phyloP scores from a whole-genome alignment of 2,888 invertebrate genomes.

The Chouioia cunea region DNA sequence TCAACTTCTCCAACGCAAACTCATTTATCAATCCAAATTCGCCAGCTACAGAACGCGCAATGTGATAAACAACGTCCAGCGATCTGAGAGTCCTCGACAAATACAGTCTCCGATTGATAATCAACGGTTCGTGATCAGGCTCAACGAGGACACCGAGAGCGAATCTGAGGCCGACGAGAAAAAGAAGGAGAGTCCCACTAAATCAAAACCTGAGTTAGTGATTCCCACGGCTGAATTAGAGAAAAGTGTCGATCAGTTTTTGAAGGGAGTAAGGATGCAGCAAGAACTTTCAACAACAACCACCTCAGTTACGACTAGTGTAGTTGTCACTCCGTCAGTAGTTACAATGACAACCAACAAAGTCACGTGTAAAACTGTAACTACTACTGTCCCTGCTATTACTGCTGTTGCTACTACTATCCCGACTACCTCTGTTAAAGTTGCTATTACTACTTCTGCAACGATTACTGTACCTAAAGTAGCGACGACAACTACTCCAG shows the following conservation, averaged over 20 bases:
- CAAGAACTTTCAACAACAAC: conserved; percentile 53
- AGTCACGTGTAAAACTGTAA: background rate
- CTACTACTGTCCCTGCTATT: background rate
- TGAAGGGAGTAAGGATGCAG: conserved; percentile 61
- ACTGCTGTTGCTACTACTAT: background rate
- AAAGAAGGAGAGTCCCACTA: conserved; percentile 19
- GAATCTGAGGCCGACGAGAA: conserved; percentile 55
- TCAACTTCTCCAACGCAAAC: conserved; percentile 55
- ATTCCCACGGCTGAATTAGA: conserved; percentile 63
- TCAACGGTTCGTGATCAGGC: conserved; percentile 60
- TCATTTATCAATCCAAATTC: conserved; percentile 12
- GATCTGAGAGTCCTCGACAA: conserved; percentile 26
- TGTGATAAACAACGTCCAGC: conserved; percentile 23
- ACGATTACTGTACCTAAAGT: background rate
- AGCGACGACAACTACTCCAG: background rate
- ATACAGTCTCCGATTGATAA: conserved; percentile 2
- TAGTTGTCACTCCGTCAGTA: background rate
- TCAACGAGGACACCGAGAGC: conserved; percentile 62
- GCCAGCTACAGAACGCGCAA: conserved; percentile 39
- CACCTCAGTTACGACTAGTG: background rate
- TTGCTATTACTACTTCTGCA: background rate
- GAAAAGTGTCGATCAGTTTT: conserved; percentile 63
- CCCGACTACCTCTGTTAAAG: background rate
- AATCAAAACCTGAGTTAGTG: conserved; percentile 44
- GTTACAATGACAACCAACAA: background rate